Base-by-base conservation (phyloP, 2,888 invertebrate species). In the Diarsia brunnea region DNA sequence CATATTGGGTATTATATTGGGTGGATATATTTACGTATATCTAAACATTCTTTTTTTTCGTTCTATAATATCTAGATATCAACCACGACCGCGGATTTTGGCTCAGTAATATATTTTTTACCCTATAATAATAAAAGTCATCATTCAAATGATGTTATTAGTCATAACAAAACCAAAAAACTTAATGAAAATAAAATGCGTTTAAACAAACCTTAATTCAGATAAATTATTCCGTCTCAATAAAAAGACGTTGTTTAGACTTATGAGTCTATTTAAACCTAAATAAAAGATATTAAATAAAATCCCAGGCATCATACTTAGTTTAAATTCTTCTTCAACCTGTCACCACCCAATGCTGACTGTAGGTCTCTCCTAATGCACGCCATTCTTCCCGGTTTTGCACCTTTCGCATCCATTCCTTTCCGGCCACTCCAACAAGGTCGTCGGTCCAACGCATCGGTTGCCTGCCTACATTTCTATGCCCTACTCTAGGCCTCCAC, bases 201-300 rank as follows among this genome's bases (percentile, higher is more conserved):
- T 72, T 21, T 51, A 73, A 53, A 12, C 7, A 16, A 75, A 11
- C 2, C 4, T 49, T 27, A 11, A 75, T 66, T 24, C 24, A 27
- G 21, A 73, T 45, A 27, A 27, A n/a, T 65, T 14, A 58, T 24
- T 65, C 27, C 27, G 43, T 43, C 0, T n/a, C 0, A n/a, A 21
- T n/a, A n/a, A n/a, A n/a, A n/a, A n/a, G n/a, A n/a, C n/a, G n/a
- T n/a, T n/a, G n/a, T n/a, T n/a, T n/a, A n/a, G n/a, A n/a, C n/a
- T n/a, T n/a, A n/a, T n/a, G n/a, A n/a, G n/a, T n/a, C n/a, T n/a
- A 12, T 31, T 45, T 43, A 11, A 8, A 31, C 27, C n/a, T 45
- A 19, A 60, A 51, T 60, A 49, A 21, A 21, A 31, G 58, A 27
- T 38, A 16, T 47, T 7, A 43, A 60, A 61, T 31, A 10, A 72